These are phyloP conservation scores for Raja brachyura DNA, from an alignment of 2,113 vertebrate genomes.

Conservation along the genomic window DNA sequence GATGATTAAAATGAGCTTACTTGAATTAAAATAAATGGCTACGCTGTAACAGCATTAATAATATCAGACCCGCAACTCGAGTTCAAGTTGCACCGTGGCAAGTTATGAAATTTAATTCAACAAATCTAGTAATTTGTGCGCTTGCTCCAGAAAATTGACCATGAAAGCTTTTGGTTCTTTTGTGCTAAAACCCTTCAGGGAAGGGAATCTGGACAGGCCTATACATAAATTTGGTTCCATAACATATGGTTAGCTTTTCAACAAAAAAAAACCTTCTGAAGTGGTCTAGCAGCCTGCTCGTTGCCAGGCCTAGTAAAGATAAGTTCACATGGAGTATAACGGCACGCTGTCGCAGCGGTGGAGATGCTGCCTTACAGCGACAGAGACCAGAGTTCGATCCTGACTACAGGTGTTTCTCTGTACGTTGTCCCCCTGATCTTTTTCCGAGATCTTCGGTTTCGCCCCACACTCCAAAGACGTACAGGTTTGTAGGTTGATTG, in stretches of 20 bases:
- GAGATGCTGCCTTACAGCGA: too few species aligned
- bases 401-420: too few species aligned
- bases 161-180: constrained; percentile 7
- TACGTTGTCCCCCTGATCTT: too few species aligned
- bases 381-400: too few species aligned
- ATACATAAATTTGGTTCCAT: background rate
- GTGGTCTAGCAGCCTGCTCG: background rate
- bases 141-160: constrained; percentile 14
- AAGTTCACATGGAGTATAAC: background rate
- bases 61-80: background rate
- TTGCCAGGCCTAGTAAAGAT: background rate
- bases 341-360: too few species aligned
- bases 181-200: constrained; percentile 8
- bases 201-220: background rate
- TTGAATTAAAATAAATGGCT: background rate
- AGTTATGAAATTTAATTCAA: constrained; percentile 5
- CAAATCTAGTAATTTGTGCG: constrained; percentile 14
- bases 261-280: background rate
- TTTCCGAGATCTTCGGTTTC: too few species aligned
- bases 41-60: background rate
- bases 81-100: constrained; percentile 14
- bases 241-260: background rate
- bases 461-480: too few species aligned
- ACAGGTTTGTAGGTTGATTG: too few species aligned
- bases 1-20: constrained; percentile 2